Evolutionary conservation across 2,797 vertebrate genomes (phyloP).

Genomic region (Momotus momota): DNA sequence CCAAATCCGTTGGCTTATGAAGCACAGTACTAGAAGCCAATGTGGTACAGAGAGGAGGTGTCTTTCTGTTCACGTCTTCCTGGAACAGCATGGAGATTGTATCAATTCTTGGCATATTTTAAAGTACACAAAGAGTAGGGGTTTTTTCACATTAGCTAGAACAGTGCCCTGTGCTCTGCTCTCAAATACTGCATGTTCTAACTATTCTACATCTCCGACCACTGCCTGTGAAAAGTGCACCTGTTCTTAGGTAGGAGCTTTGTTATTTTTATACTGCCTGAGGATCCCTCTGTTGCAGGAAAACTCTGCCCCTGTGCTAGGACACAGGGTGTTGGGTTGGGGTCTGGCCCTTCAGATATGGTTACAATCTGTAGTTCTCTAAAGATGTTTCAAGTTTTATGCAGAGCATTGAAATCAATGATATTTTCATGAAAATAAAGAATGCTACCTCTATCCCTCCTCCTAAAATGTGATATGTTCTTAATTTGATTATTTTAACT

Average conservation of each 20-base stretch:
- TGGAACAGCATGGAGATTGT: not conserved
- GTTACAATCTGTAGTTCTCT: not conserved
- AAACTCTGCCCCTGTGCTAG: not conserved
- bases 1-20: not conserved
- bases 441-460: not conserved
- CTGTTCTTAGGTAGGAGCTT: not conserved
- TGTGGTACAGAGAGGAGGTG: not conserved
- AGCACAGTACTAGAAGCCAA: not conserved
- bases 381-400: not conserved
- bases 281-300: not conserved
- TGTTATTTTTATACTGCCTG: not conserved
- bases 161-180: not conserved
- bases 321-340: not conserved
- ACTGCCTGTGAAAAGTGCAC: not conserved
- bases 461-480: not conserved
- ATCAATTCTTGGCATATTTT: not conserved
- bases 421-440: not conserved
- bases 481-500: not conserved
- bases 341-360: rapidly evolving
- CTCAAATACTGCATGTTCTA: not conserved
- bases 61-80: not conserved
- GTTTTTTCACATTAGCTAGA: not conserved
- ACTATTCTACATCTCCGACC: not conserved
- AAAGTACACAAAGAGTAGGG: not conserved
- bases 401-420: not conserved